A percentile compares a stretch with the other conserved stretches of the same genome.
These are phyloP conservation scores for Apostichopus leukothele DNA, from an alignment of 53 echinoderm and acorn worm species.

Conservation along the genomic window DNA sequence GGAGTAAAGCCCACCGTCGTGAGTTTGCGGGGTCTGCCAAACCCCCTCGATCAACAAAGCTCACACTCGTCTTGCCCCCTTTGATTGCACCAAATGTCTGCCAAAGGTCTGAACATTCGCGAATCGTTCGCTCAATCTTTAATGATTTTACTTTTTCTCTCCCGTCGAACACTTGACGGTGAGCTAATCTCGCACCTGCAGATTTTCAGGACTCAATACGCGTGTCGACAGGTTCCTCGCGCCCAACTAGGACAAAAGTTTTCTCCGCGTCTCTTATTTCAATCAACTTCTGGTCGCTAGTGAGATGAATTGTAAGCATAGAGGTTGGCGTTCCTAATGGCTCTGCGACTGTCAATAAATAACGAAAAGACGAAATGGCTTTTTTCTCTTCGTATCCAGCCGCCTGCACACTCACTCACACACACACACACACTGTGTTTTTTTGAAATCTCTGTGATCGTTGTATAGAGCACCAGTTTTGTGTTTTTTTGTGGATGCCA, in stretches of 20 bases:
- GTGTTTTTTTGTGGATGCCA: constrained; percentile 48
- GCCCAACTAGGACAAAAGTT: constrained; percentile 91
- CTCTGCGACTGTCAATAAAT: constrained; percentile 99
- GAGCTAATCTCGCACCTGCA: constrained; percentile 73
- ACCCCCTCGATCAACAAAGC: constrained; percentile 42
- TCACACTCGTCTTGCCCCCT: constrained; percentile 56
- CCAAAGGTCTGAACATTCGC: constrained; percentile 77
- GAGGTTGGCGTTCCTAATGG: constrained; percentile 91
- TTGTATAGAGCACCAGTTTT: constrained; percentile 61
- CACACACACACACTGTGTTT: constrained; percentile 39
- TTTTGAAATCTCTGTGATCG: constrained; percentile 29
- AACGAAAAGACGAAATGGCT: constrained; percentile 88
- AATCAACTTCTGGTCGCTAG: constrained; percentile 76
- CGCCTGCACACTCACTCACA: constrained; percentile 61
- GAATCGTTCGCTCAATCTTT: constrained; percentile 81
- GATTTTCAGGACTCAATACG: constrained; percentile 48
- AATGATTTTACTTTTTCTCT: constrained; percentile 68
- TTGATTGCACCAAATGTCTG: constrained; percentile 95
- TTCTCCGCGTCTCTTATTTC: constrained; percentile 81
- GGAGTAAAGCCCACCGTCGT: background rate
- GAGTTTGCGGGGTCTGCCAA: constrained; percentile 10
- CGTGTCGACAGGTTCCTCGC: constrained; percentile 74
- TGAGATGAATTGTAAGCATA: constrained; percentile 91
- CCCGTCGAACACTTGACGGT: constrained; percentile 73
- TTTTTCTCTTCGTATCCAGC: constrained; percentile 71